A percentile compares a stretch with the other conserved stretches of the same genome.
phyloP scores from a whole-genome alignment of 2,113 vertebrate genomes.

The Sorex araneus region DNA sequence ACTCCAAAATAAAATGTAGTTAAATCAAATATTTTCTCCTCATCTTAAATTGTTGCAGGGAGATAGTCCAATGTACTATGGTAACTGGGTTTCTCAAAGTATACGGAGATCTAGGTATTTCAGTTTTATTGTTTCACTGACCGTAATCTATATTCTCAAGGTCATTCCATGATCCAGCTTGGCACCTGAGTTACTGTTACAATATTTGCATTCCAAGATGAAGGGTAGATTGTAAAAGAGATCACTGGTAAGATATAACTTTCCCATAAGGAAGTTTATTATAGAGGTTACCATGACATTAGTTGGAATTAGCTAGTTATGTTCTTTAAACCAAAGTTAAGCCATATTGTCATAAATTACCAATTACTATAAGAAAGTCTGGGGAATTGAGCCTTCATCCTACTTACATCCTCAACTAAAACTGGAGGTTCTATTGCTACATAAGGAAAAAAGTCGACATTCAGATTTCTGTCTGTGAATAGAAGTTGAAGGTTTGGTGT shows the following conservation, averaged over 20 bases:
- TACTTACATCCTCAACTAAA: neutral
- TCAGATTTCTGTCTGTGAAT: neutral
- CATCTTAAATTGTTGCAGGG: neutral
- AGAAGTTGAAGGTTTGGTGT: neutral
- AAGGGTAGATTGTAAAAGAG: conserved; percentile 37
- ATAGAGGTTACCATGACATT: neutral
- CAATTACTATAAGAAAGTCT: neutral
- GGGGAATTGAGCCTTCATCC: neutral
- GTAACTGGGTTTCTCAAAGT: neutral
- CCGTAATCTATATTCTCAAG: neutral
- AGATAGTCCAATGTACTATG: neutral
- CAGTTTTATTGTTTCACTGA: neutral
- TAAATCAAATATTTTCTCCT: neutral
- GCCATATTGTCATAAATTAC: no score
- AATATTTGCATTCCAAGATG: neutral
- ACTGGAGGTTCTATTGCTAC: neutral
- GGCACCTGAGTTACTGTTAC: neutral
- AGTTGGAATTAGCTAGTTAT: neutral
- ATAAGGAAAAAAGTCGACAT: neutral
- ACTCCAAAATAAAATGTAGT: conserved; percentile 54
- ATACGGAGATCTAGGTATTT: neutral
- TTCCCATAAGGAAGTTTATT: conserved; percentile 25
- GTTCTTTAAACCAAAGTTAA: neutral
- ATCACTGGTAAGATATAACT: neutral
- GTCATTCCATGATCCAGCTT: neutral